Conservation (phyloP, 1,140 invertebrate species). For the Belonocnema kinseyi region DNA sequence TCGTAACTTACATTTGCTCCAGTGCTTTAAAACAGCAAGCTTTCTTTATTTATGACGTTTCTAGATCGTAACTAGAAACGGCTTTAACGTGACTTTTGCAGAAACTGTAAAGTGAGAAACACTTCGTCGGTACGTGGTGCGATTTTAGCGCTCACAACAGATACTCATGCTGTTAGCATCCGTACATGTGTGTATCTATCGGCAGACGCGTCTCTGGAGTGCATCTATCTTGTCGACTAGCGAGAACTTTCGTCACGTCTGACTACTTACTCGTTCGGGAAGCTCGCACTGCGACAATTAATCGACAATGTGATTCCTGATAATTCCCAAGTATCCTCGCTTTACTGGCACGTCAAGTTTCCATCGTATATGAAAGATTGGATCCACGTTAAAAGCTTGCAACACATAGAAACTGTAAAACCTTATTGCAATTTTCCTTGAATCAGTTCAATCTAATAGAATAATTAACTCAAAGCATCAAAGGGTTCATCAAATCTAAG, state of each 20-base stretch:
- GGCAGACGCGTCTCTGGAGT: constrained; percentile 55
- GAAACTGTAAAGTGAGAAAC: constrained; percentile 49
- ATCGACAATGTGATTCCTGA: constrained; percentile 53
- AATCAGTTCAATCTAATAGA: neutral
- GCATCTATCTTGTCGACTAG: constrained; percentile 53
- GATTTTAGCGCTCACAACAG: constrained; percentile 51
- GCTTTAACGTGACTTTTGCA: constrained; percentile 39
- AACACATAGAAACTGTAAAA: too few species aligned
- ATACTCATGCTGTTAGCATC: constrained; percentile 34
- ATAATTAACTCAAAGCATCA: neutral
- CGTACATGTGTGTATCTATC: constrained; percentile 37
- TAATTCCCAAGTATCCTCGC: constrained; percentile 41
- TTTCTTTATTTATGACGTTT: constrained; percentile 51
- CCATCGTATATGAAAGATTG: constrained; percentile 5
- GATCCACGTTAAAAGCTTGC: neutral
- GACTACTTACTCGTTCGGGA: constrained; percentile 43
- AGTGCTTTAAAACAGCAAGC: constrained; percentile 2
- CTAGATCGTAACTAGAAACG: constrained; percentile 43
- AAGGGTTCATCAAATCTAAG: too few species aligned
- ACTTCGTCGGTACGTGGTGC: constrained; percentile 38
- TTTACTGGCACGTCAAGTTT: constrained; percentile 9
- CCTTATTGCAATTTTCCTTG: neutral
- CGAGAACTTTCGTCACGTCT: constrained; percentile 54
- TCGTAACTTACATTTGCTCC: neutral
- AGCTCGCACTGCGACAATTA: constrained; percentile 50